Base-by-base conservation (phyloP, 2,888 invertebrate genomes). In the Abrostola tripartita region DNA sequence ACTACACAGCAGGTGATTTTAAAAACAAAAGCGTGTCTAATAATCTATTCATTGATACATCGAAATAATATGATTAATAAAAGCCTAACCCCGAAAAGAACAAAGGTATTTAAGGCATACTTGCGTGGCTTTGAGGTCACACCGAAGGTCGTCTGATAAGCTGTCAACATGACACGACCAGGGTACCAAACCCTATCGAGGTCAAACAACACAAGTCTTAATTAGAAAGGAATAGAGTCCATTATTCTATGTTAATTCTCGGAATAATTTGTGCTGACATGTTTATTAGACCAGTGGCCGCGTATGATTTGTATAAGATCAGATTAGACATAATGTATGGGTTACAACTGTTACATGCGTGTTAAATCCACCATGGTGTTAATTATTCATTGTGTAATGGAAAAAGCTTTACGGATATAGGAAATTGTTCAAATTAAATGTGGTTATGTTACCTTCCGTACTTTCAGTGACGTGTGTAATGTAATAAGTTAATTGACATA, bases 131-230 rank as follows among this genome's bases (percentile, higher is more conserved):
- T 67, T 71, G 82, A 87, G 88, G 87, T 76, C 78, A 80, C 70
- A 37, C 65, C 74, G 81, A 86, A 88, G 87, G 88, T 86, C 81
- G 71, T 10, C 40, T 73, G 75, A 85, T 80, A 82, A 84, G 74
- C 79, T 81, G 81, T 81, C 86, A 81, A 72, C 79, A 72, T 78
- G 81, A 84, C 84, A 82, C 78, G 85, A 82, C 81, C 24, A 24
- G 24, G 24, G 24, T 24, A 24, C 24, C 80, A 76, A 73, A 76
- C 65, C 70, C 66, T 65, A 50, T 68, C 83, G 79, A 85, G 83
- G 85, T 74, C 76, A 68, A n/a, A 59, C 35, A 36, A 12, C 44
- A 63, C 52, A 47, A 52, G 49, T 61, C 68, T 70, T 77, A 72
- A 53, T 62, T 6, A 51, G 14, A 11, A n/a, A 5, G 6, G 0